phyloP scores from a whole-genome alignment of 2,113 vertebrate genomes.

The Spilogale gracilis region DNA sequence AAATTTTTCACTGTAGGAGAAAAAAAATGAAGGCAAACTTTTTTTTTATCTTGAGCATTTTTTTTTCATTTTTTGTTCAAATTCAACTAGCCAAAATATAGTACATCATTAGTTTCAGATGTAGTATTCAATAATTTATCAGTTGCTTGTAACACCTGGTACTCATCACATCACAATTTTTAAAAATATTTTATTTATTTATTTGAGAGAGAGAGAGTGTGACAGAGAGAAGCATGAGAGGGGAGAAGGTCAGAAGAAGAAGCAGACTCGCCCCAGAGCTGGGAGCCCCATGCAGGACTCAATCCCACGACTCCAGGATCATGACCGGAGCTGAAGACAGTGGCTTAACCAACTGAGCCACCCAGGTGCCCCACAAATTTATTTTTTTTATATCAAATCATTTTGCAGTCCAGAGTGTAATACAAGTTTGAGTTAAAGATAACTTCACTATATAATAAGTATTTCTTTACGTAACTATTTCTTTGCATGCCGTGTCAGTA shows the following conservation, averaged over 20 bases:
- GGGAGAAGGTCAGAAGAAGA: too few species aligned
- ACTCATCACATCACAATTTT: not conserved
- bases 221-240: too few species aligned
- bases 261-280: too few species aligned
- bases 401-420: not conserved
- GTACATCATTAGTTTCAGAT: not conserved
- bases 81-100: not conserved
- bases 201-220: too few species aligned
- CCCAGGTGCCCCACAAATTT: not conserved
- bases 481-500: not conserved
- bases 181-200: too few species aligned
- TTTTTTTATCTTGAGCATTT: not conserved
- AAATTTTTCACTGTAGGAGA: not conserved
- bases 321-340: too few species aligned
- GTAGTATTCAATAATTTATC: not conserved
- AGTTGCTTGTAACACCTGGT: not conserved
- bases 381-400: slow-evolving; percentile 36
- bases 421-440: not conserved
- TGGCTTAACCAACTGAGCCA: too few species aligned
- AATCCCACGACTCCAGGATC: too few species aligned
- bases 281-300: too few species aligned
- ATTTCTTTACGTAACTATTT: not conserved
- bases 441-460: not conserved
- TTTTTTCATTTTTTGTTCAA: not conserved
- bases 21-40: not conserved